phyloP scores from a whole-genome alignment of 2,113 vertebrate species.

The Oncorhynchus gorbuscha region DNA sequence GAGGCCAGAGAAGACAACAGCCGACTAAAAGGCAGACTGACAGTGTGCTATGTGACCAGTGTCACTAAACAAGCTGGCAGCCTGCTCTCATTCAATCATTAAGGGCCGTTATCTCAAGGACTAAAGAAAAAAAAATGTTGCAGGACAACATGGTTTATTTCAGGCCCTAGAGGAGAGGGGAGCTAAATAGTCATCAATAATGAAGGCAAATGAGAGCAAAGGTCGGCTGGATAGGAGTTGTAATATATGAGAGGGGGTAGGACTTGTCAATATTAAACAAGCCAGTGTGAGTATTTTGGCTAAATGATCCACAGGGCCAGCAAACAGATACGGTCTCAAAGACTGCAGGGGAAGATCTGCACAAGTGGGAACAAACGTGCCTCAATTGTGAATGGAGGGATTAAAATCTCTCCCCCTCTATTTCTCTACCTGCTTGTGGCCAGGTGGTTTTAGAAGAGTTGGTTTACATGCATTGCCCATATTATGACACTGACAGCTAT shows the following conservation, averaged over 20 bases:
- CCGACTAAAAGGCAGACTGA: constrained; percentile 1
- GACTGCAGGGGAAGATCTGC: neutral
- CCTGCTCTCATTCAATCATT: neutral
- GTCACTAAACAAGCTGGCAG: constrained; percentile 21
- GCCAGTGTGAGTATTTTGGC: neutral
- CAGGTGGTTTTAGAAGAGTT: neutral
- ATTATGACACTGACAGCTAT: constrained; percentile 7
- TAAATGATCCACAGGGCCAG: constrained; percentile 2
- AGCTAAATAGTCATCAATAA: constrained; percentile 7
- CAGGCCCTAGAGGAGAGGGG: neutral
- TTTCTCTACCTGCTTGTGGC: neutral
- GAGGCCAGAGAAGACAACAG: constrained; percentile 5
- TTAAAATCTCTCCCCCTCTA: neutral
- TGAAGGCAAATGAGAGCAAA: neutral
- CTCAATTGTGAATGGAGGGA: constrained; percentile 8
- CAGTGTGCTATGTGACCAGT: constrained; percentile 1
- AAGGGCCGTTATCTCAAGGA: constrained; percentile 5
- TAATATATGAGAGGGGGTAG: neutral
- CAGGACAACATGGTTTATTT: neutral
- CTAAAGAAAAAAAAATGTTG: neutral
- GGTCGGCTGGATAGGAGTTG: neutral
- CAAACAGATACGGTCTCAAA: neutral
- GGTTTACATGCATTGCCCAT: neutral
- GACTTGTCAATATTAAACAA: constrained; percentile 14
- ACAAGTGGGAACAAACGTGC: neutral